phyloP scores from a whole-genome alignment of 1,140 invertebrate species.

The Dryas iulia region DNA sequence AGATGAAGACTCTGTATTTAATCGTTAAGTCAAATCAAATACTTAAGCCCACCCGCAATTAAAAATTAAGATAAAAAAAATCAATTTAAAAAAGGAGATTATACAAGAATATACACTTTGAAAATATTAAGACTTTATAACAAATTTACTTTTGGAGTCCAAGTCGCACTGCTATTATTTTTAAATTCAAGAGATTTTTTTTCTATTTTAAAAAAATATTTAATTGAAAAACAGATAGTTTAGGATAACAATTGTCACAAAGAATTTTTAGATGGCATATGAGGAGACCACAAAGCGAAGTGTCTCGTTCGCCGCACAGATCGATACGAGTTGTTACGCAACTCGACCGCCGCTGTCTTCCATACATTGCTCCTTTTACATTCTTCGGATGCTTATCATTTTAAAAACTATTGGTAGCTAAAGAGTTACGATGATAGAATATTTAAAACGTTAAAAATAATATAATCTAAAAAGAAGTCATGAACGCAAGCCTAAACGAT shows the following conservation, averaged over 20 bases:
- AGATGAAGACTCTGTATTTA: neutral
- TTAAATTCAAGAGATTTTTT: no score
- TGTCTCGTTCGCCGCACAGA: conserved; percentile 61
- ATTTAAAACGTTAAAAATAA: neutral
- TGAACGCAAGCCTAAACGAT: neutral
- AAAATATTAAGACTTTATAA: no score
- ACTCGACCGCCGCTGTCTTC: conserved; percentile 60
- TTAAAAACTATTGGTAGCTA: neutral
- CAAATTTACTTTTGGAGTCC: neutral
- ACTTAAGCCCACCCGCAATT: neutral
- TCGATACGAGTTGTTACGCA: conserved; percentile 76
- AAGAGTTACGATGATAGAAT: neutral
- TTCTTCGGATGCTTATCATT: conserved; percentile 12
- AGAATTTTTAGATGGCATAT: conserved; percentile 32
- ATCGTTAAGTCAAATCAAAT: neutral
- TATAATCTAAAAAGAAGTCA: neutral
- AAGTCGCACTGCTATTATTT: neutral
- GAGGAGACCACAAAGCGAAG: conserved; percentile 46
- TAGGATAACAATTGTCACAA: neutral
- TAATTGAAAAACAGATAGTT: neutral
- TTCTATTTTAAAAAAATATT: neutral
- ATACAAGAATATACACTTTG: neutral
- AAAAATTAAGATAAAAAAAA: neutral
- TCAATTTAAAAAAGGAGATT: neutral
- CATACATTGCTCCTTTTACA: conserved; percentile 44